Base-by-base conservation (phyloP, 2,113 vertebrate species). In the Spheniscus mendiculus region DNA sequence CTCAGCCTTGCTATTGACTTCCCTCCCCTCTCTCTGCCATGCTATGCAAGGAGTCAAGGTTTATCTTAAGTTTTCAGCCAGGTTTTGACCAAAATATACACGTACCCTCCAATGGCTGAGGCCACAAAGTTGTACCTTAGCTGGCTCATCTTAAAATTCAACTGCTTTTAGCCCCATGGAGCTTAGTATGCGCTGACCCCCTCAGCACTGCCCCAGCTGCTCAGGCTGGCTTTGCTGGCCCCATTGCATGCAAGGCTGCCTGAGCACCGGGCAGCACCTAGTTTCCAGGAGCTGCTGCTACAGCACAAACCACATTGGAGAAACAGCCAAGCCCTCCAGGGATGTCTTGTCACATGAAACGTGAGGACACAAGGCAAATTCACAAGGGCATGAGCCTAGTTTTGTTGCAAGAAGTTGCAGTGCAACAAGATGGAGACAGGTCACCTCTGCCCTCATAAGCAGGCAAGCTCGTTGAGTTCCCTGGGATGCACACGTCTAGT, bases 211-310 rank as follows among this genome's bases (percentile, higher is more conserved):
- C 4, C 45, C 12, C 38, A 30, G 14, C 36, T 34, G 56, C 62
- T 52, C n/a, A n/a, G 52, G 17, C n/a, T 83, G 55, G 13, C 20
- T 50, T 56, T 66, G 71, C 71, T 53, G 40, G 30, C 29, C 36
- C 36, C 30, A 3, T 6, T 36, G 40, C 29, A 15, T 2, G 3
- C 0, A 2, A 73, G 49, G n/a, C 49, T 88, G 53, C n/a, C 1
- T 2, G 30, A 49, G 44, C 49, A 49, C 32, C 2, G 1, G n/a
- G 18, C 30, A 86, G 15, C 44, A 32, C 18, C 1, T 0, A 6
- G 3, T 34, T 70, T 56, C 7, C 72, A 92, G 72, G 65, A 73
- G 45, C 36, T 80, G 85, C 36, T 85, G 87, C 59, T 70, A 40
- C 77, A 80, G 27, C 30, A 62, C 26, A 71, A 83, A 47, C 34